phyloP scores from a whole-genome alignment of 2,113 vertebrate species.

The Scophthalmus maximus region DNA sequence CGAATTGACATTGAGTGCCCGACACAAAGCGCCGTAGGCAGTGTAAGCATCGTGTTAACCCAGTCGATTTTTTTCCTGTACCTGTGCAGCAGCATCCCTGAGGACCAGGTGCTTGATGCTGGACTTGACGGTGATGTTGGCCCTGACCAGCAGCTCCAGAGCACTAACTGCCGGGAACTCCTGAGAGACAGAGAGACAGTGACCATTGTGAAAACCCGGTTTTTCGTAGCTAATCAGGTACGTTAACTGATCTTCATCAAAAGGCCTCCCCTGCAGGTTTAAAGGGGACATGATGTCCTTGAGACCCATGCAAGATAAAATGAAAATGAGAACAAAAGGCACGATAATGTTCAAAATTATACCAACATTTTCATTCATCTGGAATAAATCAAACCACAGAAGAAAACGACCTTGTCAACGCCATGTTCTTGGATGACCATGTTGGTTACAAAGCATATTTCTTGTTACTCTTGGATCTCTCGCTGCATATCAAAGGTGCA shows the following conservation, averaged over 20 bases:
- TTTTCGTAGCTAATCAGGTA: neutral
- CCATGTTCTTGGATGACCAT: neutral
- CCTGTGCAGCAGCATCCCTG: slow-evolving; percentile 86
- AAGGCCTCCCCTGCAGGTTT: neutral
- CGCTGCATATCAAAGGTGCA: neutral
- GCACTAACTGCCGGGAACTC: slow-evolving; percentile 88
- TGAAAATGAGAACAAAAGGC: too few species aligned
- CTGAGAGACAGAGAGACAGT: slow-evolving; percentile 67
- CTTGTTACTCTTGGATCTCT: neutral
- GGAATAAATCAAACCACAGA: neutral
- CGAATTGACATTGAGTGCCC: neutral
- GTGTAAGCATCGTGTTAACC: neutral
- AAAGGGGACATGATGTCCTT: neutral
- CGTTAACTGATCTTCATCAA: too few species aligned
- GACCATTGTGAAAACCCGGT: accelerated
- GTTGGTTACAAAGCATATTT: neutral
- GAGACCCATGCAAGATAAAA: too few species aligned
- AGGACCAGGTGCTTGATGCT: slow-evolving; percentile 89
- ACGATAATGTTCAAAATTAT: neutral
- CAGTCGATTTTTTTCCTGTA: slow-evolving; percentile 40
- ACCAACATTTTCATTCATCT: neutral
- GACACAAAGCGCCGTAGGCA: neutral
- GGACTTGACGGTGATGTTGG: slow-evolving; percentile 91
- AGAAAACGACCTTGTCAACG: neutral
- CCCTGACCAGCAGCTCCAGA: slow-evolving; percentile 89